Conservation (phyloP, 1,140 invertebrate genomes). For the Drosophila lini region DNA sequence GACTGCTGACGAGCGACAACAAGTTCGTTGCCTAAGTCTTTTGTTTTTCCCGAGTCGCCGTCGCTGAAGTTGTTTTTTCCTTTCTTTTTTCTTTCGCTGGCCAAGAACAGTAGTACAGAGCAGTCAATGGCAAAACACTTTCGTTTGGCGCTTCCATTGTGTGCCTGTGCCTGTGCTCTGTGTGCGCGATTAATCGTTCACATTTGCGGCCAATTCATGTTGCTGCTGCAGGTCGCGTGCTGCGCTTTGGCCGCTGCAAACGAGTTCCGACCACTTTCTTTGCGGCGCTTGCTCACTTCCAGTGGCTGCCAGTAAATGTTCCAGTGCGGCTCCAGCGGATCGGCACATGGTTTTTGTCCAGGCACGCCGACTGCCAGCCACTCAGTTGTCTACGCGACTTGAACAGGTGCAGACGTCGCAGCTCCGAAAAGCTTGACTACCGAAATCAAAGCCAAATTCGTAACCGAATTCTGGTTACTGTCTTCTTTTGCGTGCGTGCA, state of each 20-base stretch:
- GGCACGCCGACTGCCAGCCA: constrained; percentile 4
- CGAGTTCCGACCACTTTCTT: constrained; percentile 80
- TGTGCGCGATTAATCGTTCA: constrained; percentile 44
- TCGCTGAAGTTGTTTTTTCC: constrained; percentile 4
- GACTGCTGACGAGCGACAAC: constrained; percentile 44
- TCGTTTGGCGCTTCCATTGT: constrained; percentile 51
- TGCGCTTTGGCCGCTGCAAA: constrained; percentile 49
- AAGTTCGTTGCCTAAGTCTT: constrained; percentile 76
- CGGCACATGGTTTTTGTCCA: constrained; percentile 55
- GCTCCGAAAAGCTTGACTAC: constrained; percentile 24
- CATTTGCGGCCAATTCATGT: constrained; percentile 46
- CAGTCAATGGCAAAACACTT: constrained; percentile 66
- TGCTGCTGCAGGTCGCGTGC: constrained; percentile 60
- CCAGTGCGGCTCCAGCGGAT: constrained; percentile 43
- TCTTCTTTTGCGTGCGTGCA: constrained; percentile 29
- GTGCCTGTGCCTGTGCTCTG: constrained; percentile 20
- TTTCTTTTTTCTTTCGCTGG: constrained; percentile 33
- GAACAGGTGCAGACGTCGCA: constrained; percentile 67
- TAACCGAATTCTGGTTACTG: constrained; percentile 7
- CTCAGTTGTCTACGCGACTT: constrained; percentile 72
- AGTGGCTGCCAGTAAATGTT: constrained; percentile 36
- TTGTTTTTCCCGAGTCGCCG: constrained; percentile 44
- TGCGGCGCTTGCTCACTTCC: constrained; percentile 40
- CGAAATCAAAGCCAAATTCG: background rate
- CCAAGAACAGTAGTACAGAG: constrained; percentile 51